These are phyloP conservation scores for Pandemis heparana DNA, from an alignment of 2,888 invertebrate genomes.

Conservation along the genomic window DNA sequence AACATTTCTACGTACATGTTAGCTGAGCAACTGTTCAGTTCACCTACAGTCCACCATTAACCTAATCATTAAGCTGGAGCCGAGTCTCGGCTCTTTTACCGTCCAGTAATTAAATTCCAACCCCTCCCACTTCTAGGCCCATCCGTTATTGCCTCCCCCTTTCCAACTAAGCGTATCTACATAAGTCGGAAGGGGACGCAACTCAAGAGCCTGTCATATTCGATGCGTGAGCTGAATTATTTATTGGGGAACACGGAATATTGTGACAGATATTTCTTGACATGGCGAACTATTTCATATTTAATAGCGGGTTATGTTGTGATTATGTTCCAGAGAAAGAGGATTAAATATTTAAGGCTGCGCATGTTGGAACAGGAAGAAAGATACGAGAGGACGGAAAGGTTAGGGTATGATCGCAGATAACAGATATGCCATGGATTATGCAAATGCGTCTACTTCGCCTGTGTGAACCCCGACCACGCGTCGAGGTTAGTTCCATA, in stretches of 20 bases:
- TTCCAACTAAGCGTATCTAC: constrained; percentile 8
- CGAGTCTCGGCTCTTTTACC: constrained; percentile 15
- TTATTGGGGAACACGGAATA: constrained; percentile 28
- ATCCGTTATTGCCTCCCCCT: constrained; percentile 5
- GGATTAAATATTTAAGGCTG: constrained; percentile 29
- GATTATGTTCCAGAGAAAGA: constrained; percentile 28
- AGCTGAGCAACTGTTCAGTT: neutral
- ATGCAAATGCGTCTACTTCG: no score
- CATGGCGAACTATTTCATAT: constrained; percentile 39
- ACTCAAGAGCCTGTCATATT: constrained; percentile 21
- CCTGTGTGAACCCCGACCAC: no score
- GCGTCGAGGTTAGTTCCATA: no score
- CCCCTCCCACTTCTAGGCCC: neutral
- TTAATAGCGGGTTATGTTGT: constrained; percentile 39
- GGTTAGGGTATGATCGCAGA: neutral
- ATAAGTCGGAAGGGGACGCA: constrained; percentile 13
- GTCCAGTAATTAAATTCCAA: constrained; percentile 38
- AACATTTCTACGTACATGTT: neutral
- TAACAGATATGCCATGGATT: no score
- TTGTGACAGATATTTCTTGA: constrained; percentile 41
- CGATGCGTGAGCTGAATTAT: constrained; percentile 39
- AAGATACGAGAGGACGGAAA: neutral
- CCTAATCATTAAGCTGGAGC: constrained; percentile 19
- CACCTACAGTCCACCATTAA: constrained; percentile 12
- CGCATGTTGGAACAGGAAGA: neutral